phyloP scores from a whole-genome alignment of 1,140 invertebrate genomes.

The Agraylea sexmaculata region DNA sequence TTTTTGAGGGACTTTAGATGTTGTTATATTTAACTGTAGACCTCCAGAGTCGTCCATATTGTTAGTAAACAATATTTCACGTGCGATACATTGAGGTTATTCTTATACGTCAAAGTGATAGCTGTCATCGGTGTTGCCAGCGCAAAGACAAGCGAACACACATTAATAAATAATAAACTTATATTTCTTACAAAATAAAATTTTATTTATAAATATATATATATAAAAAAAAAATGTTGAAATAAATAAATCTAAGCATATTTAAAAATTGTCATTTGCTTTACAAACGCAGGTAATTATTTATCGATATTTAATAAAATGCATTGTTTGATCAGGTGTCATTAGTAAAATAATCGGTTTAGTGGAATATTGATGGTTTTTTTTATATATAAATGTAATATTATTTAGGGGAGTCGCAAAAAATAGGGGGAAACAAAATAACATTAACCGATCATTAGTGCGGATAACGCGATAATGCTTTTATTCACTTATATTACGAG shows the following conservation, averaged over 20 bases:
- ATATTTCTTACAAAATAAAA: background rate
- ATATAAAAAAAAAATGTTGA: constrained; percentile 2
- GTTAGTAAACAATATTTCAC: constrained; percentile 12
- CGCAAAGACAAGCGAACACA: too few species aligned
- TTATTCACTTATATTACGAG: too few species aligned
- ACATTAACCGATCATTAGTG: too few species aligned
- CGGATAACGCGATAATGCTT: too few species aligned
- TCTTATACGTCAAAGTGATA: constrained; percentile 2
- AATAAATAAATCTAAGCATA: background rate
- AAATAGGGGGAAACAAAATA: too few species aligned
- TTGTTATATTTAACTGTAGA: background rate
- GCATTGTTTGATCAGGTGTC: too few species aligned
- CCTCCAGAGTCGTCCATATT: constrained; percentile 6
- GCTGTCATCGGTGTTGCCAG: background rate
- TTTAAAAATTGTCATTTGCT: background rate
- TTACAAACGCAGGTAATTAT: background rate
- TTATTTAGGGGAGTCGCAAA: too few species aligned
- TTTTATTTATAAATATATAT: constrained; percentile 1
- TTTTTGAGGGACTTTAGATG: constrained; percentile 1
- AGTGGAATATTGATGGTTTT: too few species aligned
- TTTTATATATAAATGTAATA: too few species aligned
- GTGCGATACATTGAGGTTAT: constrained; percentile 13
- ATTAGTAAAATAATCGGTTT: too few species aligned
- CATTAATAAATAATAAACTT: constrained; percentile 1
- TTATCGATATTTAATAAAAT: background rate